Conservation (phyloP, 2,888 invertebrate species). For the Sceliomorpha sp. region DNA sequence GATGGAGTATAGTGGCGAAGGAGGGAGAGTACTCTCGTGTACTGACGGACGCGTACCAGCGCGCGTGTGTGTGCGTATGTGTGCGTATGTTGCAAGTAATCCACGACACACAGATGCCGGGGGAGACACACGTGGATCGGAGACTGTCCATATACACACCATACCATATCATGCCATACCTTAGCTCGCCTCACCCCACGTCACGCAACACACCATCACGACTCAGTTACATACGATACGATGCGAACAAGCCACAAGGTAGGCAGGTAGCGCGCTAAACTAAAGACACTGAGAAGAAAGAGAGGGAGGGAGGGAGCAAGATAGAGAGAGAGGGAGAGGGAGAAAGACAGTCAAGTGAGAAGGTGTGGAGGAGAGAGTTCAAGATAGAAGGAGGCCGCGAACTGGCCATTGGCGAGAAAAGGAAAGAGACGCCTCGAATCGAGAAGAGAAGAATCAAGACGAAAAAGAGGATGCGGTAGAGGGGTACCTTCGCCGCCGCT, state of each 20-base stretch:
- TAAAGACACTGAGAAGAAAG: conserved; percentile 68
- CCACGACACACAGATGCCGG: conserved; percentile 44
- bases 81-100: conserved; percentile 51
- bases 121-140: conserved; percentile 51
- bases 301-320: conserved; percentile 50
- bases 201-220: conserved; percentile 62
- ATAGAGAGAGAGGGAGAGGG: conserved; percentile 53
- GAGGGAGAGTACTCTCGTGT: conserved; percentile 66
- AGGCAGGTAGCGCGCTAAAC: conserved; percentile 75
- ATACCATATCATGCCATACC: conserved; percentile 48
- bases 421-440: conserved; percentile 53
- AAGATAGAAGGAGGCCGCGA: conserved; percentile 42
- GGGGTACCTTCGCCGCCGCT: conserved; percentile 59
- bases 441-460: conserved; percentile 17
- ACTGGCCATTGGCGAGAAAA: conserved; percentile 59
- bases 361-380: conserved; percentile 17
- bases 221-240: conserved; percentile 69
- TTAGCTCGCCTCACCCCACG: conserved; percentile 59
- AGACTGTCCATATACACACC: conserved; percentile 55
- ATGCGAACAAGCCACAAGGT: conserved; percentile 67
- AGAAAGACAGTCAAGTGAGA: conserved; percentile 34
- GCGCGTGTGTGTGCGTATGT: conserved; percentile 33
- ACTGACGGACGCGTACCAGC: conserved; percentile 60
- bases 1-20: conserved; percentile 70
- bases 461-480: conserved; percentile 52